Evolutionary conservation across 2,888 invertebrate species (phyloP), one percentile per base, ranked within the genome.

Genomic region (Netelia melanura): DNA sequence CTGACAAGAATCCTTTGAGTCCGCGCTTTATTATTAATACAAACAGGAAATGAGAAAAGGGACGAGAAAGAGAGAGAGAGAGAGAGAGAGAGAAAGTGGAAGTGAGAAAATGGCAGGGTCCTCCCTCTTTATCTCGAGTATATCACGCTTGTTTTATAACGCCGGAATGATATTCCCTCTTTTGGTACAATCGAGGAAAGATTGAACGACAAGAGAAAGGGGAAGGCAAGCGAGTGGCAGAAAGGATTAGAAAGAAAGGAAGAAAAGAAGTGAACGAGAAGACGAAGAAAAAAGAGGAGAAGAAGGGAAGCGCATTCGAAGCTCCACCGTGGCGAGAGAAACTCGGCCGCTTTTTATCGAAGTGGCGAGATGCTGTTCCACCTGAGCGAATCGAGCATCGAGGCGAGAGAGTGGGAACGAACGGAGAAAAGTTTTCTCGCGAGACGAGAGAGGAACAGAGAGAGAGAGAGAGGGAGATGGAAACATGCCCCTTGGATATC

Each of bases 311-410:
- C 11, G 38, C 10, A 58, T 56, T 75, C 30, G 65, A 62, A 82
- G 68, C 38, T 58, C 62, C 23, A 52, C 61, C 72, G 43, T 52
- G 65, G 44, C 43, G 62, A 54, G 58, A 70, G 44, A 44, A 38
- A 44, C 82, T 56, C 64, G 10, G 71, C 52, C 14, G 71, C 67
- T 80, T 86, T 85, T 82, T 85, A 74, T 67, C 83, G 64, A 72
- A 80, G 62, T 71, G 81, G 85, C 84, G 78, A 84, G 83, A 85
- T 79, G 68, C 84, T 86, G 38, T 87, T 87, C 85, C 87, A 85
- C 67, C 67, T 79, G 87, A 87, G 85, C 82, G 85, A 86, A 75
- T 75, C 62, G 79, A 77, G 84, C 87, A 86, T 83, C 86, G 81
- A 77, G 72, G 75, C 75, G 87, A 85, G 86, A 88, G 80, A 82